These are phyloP conservation scores for Coregonus clupeaformis DNA, from an alignment of 2,113 vertebrate genomes.

Conservation along the genomic window DNA sequence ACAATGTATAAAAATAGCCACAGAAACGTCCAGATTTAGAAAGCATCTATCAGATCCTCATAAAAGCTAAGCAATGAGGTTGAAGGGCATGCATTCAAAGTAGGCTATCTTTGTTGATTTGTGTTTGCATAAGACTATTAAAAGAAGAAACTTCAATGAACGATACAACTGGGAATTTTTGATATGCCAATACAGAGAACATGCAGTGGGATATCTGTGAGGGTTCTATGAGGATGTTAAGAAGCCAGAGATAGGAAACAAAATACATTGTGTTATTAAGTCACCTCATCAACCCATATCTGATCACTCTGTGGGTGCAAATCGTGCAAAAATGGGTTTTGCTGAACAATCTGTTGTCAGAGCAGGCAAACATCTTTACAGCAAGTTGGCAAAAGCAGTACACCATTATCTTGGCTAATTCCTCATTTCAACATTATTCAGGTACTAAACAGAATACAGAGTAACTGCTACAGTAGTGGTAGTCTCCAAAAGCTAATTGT, in stretches of 20 bases:
- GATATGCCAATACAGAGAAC: not conserved
- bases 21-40: conserved; percentile 6
- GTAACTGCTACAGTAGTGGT: not conserved
- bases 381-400: not conserved
- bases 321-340: not conserved
- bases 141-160: not conserved
- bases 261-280: too few species aligned
- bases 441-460: not conserved
- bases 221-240: not conserved
- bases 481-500: too few species aligned
- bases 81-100: not conserved
- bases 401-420: too few species aligned
- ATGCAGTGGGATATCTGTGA: not conserved
- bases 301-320: conserved; percentile 8
- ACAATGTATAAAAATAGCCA: not conserved
- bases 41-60: not conserved
- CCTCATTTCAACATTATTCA: too few species aligned
- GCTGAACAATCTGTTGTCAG: conserved; percentile 1
- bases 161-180: not conserved
- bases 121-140: not conserved
- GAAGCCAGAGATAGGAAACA: too few species aligned
- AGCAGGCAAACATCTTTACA: conserved; percentile 8
- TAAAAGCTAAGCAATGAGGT: not conserved
- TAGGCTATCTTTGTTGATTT: not conserved
- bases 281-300: conserved; percentile 18